Percentiles rank a stretch among this genome's conserved stretches.
These are phyloP conservation scores for Channa striata DNA, from an alignment of 2,797 vertebrate species.

Conservation along the genomic window DNA sequence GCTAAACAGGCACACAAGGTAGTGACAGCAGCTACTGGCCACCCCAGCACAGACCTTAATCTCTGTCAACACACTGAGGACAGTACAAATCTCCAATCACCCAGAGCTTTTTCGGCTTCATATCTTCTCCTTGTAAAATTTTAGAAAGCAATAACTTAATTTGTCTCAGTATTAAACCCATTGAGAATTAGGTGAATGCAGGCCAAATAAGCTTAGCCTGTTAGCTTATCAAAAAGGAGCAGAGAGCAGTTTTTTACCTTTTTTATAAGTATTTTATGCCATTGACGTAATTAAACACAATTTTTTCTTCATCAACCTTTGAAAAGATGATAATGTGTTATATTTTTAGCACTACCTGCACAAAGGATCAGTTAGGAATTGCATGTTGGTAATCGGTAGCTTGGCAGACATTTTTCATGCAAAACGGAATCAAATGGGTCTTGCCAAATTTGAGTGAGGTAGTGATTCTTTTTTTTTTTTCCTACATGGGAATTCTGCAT, in stretches of 20 bases:
- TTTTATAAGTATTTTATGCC: neutral
- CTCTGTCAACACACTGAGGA: constrained; percentile 2
- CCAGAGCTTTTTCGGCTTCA: neutral
- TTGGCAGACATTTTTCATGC: neutral
- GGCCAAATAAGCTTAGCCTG: neutral
- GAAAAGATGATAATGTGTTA: too few species aligned
- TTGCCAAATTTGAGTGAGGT: neutral
- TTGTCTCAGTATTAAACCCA: constrained; percentile 6
- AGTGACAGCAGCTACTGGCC: constrained; percentile 15
- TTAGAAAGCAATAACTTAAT: neutral
- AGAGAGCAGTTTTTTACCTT: neutral
- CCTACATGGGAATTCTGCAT: too few species aligned
- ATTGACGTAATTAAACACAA: neutral
- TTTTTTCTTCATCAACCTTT: neutral
- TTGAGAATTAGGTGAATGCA: neutral
- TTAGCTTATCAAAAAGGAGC: neutral
- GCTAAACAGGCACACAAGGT: constrained; percentile 11
- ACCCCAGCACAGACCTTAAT: neutral
- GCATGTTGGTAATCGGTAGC: too few species aligned
- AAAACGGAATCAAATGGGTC: neutral
- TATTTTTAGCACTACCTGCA: too few species aligned
- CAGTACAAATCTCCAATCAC: neutral
- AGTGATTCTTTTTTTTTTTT: too few species aligned
- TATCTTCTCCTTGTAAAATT: neutral
- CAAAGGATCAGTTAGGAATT: too few species aligned